A percentile compares a stretch with the other conserved stretches of the same genome.
Evolutionary conservation across 2,797 vertebrate species (phyloP).

Genomic region (Enteromius unitaeniatus): DNA sequence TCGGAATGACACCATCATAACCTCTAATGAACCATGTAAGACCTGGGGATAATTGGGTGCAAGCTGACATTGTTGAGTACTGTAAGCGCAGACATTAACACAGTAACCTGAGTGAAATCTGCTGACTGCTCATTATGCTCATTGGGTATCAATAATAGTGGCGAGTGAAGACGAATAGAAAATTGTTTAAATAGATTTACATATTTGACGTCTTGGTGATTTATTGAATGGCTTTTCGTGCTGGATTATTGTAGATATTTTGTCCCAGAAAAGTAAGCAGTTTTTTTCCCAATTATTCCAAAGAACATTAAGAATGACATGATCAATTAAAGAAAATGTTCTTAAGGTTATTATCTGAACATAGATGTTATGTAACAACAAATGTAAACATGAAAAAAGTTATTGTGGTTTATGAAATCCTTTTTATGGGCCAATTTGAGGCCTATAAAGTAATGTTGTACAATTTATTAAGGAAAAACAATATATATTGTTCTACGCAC

Average conservation of each 20-base stretch:
- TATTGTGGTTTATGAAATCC: neutral
- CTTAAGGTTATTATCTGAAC: neutral
- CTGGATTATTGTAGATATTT: neutral
- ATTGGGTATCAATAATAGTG: constrained; percentile 85
- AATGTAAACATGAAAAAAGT: neutral
- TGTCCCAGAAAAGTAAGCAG: neutral
- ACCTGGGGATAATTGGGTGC: constrained; percentile 84
- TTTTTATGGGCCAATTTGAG: neutral
- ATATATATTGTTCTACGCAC: neutral
- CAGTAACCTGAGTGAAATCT: constrained; percentile 87
- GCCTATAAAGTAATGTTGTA: neutral
- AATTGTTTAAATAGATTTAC: constrained; percentile 52
- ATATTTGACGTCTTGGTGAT: neutral
- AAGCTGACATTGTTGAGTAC: constrained; percentile 82
- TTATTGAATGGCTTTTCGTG: neutral
- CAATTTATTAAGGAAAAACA: neutral
- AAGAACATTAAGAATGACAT: neutral
- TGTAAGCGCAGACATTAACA: constrained; percentile 85
- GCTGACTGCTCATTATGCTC: constrained; percentile 87
- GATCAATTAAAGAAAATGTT: neutral
- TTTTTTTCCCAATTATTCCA: neutral
- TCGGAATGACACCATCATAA: constrained; percentile 81
- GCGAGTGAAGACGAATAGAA: constrained; percentile 86
- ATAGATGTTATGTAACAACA: neutral
- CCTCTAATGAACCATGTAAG: constrained; percentile 78